A percentile compares a stretch with the other conserved stretches of the same genome.
Conservation (phyloP, 1,140 invertebrate species). For the Dolichoris vasculosae region DNA sequence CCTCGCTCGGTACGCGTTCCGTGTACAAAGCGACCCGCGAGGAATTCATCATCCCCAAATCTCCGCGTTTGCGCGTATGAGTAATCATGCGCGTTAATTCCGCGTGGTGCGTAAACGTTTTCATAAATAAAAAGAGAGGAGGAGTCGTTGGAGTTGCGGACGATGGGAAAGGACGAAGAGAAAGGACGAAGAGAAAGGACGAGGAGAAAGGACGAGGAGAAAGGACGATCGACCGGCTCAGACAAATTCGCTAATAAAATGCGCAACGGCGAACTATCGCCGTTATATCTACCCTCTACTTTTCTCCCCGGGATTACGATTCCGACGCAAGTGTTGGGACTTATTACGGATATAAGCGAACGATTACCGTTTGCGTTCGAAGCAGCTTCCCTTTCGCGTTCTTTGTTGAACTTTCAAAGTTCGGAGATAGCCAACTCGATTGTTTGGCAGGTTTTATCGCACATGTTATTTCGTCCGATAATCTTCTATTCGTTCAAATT, state of each 20-base stretch:
- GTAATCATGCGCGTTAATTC: constrained; percentile 20
- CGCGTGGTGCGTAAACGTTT: constrained; percentile 12
- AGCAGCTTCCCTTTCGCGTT: background rate
- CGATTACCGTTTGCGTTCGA: constrained; percentile 10
- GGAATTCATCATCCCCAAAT: constrained; percentile 31
- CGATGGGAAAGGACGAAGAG: constrained; percentile 24
- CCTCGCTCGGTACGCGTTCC: constrained; percentile 48
- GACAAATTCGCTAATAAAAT: constrained; percentile 73
- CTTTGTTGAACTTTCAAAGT: background rate
- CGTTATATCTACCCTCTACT: background rate
- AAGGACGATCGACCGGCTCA: constrained; percentile 52
- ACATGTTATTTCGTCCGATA: background rate
- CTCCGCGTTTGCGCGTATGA: background rate
- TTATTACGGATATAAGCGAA: constrained; percentile 21
- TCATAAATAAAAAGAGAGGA: constrained; percentile 5
- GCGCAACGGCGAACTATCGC: constrained; percentile 55
- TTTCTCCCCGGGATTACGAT: background rate
- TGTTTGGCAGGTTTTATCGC: background rate
- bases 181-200: background rate
- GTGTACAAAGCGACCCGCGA: constrained; percentile 44
- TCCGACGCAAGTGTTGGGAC: constrained; percentile 2
- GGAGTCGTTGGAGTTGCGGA: background rate
- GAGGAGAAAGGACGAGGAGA: background rate
- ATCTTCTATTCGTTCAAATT: background rate
- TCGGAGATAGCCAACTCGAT: background rate